Evolutionary conservation across 2,888 invertebrate genomes (phyloP).

Genomic region (Scaptomyza polygonia): DNA sequence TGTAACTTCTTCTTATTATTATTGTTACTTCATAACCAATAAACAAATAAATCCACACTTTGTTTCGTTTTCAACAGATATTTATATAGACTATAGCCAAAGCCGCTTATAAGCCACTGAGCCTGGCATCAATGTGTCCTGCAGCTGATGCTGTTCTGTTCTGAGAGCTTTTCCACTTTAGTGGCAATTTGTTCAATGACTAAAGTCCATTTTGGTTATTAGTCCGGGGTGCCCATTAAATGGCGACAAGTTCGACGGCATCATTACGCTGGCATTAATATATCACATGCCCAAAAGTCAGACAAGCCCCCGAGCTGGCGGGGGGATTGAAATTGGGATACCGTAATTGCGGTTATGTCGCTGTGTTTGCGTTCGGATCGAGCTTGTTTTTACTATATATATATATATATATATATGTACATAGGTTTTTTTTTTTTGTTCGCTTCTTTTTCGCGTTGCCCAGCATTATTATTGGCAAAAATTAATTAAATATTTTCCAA

Average conservation of each 20-base stretch:
- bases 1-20: too few relatives aligned
- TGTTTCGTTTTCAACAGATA: neutral
- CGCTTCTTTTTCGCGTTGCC: conserved; percentile 56
- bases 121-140: neutral
- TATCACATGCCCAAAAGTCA: conserved; percentile 74
- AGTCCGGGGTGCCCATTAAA: conserved; percentile 49
- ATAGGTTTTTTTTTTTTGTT: conserved; percentile 31
- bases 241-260: conserved; percentile 60
- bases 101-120: conserved; percentile 8
- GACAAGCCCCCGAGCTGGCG: conserved; percentile 21
- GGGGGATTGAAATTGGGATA: conserved; percentile 24
- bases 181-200: conserved; percentile 12
- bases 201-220: conserved; percentile 35
- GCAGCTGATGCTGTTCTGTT: neutral
- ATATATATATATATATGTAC: conserved; percentile 27
- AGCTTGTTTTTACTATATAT: conserved; percentile 40
- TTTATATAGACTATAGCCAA: neutral
- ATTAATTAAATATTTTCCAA: conserved; percentile 83
- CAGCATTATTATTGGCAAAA: conserved; percentile 82
- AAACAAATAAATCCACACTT: neutral
- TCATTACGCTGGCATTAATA: conserved; percentile 74
- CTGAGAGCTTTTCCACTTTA: conserved; percentile 5
- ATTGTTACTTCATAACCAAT: neutral
- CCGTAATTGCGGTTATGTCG: conserved; percentile 65
- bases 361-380: conserved; percentile 50